Evolutionary conservation across 2,888 invertebrate species (phyloP).

Genomic region (Drosophila emarginata): DNA sequence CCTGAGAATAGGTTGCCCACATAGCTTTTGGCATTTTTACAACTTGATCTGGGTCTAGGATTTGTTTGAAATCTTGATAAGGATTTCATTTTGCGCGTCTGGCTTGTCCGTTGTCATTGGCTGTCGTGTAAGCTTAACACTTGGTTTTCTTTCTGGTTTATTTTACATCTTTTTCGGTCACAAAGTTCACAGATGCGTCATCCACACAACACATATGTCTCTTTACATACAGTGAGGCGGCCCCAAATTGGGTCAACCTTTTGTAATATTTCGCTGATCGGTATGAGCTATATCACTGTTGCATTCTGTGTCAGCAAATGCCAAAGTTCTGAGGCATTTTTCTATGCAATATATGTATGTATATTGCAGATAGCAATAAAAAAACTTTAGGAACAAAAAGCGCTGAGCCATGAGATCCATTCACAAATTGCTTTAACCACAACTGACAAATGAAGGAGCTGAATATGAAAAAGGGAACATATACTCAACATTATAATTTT

Average conservation of each 20-base stretch:
- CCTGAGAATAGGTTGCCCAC: constrained; percentile 44
- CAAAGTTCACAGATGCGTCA: constrained; percentile 62
- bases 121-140: constrained; percentile 49
- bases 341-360: constrained; percentile 31
- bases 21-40: constrained; percentile 61
- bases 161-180: constrained; percentile 5
- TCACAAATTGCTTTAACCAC: constrained; percentile 12
- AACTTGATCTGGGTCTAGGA: constrained; percentile 65
- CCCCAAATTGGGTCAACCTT: constrained; percentile 60
- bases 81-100: constrained; percentile 42
- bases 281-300: constrained; percentile 16
- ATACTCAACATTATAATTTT: background rate
- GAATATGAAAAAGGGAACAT: background rate
- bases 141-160: background rate
- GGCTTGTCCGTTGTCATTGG: constrained; percentile 54
- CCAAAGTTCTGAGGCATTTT: constrained; percentile 56
- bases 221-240: background rate
- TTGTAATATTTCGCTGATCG: constrained; percentile 34
- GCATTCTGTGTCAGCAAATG: constrained; percentile 62
- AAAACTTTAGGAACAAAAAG: constrained; percentile 19
- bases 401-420: constrained; percentile 27
- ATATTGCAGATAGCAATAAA: constrained; percentile 35
- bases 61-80: constrained; percentile 61
- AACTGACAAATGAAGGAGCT: constrained; percentile 6
- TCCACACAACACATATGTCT: constrained; percentile 24